phyloP scores from a whole-genome alignment of 2,888 invertebrate genomes.

The Yponomeuta cagnagella region DNA sequence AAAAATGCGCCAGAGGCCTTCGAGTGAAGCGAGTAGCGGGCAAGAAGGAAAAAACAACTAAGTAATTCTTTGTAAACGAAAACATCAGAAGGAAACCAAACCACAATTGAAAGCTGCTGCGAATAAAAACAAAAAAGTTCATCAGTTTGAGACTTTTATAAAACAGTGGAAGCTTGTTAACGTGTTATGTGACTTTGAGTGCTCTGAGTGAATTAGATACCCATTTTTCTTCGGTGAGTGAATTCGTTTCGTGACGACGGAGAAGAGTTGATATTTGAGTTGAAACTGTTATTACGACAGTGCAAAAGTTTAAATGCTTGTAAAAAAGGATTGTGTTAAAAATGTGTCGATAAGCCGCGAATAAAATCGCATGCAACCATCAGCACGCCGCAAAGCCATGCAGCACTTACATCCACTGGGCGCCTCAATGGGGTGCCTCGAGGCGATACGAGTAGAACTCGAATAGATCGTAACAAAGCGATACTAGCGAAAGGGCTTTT shows the following conservation, averaged over 20 bases:
- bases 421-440: slow-evolving; percentile 37
- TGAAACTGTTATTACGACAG: slow-evolving; percentile 3
- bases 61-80: not conserved
- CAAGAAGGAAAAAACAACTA: not conserved
- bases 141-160: slow-evolving; percentile 23
- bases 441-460: slow-evolving; percentile 27
- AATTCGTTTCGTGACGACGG: slow-evolving; percentile 22
- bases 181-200: slow-evolving; percentile 31
- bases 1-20: slow-evolving; percentile 1
- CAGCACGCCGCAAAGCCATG: slow-evolving; percentile 68
- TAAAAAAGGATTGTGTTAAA: slow-evolving; percentile 1
- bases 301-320: not conserved
- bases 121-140: slow-evolving; percentile 36
- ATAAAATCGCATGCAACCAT: slow-evolving; percentile 50
- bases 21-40: not conserved
- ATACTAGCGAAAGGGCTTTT: slow-evolving; percentile 39
- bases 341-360: not conserved
- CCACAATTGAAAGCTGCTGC: slow-evolving; percentile 25
- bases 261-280: not conserved
- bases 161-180: slow-evolving; percentile 23
- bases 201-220: slow-evolving; percentile 32
- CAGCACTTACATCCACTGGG: slow-evolving; percentile 63
- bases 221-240: slow-evolving; percentile 30
- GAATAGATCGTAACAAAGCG: slow-evolving; percentile 36
- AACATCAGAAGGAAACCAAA: slow-evolving; percentile 3